Conservation (phyloP, 2,113 vertebrate genomes). For the Nycticryphes semicollaris region DNA sequence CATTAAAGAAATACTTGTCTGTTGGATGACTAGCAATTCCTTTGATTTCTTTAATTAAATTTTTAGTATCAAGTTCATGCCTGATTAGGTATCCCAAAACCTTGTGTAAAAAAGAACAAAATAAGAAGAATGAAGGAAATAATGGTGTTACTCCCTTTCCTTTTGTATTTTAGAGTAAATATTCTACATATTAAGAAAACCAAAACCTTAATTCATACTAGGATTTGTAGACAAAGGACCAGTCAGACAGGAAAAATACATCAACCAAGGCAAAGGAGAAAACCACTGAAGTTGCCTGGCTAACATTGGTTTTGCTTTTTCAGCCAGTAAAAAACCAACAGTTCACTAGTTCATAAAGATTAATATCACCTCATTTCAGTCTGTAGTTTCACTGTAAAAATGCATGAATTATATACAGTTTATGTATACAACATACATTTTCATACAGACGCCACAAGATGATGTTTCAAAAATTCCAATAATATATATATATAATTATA, state of each 20-base stretch:
- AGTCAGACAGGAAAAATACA: neutral
- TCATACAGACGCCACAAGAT: neutral
- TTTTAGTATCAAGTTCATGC: constrained; percentile 84
- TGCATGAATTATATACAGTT: neutral
- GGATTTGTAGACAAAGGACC: neutral
- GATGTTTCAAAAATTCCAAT: neutral
- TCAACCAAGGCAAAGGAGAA: neutral
- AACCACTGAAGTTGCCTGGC: neutral
- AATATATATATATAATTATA: neutral
- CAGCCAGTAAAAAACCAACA: neutral
- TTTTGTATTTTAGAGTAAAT: neutral
- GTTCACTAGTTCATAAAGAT: neutral
- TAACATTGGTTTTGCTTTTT: neutral
- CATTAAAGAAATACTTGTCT: constrained; percentile 92
- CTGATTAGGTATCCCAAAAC: constrained; percentile 91
- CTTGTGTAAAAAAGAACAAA: constrained; percentile 61
- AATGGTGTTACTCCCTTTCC: neutral
- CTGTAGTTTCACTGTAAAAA: neutral
- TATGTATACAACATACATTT: neutral
- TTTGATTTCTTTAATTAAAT: constrained; percentile 93
- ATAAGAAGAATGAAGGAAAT: neutral
- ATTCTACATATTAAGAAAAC: neutral
- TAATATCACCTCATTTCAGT: neutral
- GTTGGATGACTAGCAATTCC: constrained; percentile 90
- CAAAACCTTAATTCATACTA: neutral